Evolutionary conservation across 2,888 invertebrate species (phyloP).

Genomic region (Tipula confusa): DNA sequence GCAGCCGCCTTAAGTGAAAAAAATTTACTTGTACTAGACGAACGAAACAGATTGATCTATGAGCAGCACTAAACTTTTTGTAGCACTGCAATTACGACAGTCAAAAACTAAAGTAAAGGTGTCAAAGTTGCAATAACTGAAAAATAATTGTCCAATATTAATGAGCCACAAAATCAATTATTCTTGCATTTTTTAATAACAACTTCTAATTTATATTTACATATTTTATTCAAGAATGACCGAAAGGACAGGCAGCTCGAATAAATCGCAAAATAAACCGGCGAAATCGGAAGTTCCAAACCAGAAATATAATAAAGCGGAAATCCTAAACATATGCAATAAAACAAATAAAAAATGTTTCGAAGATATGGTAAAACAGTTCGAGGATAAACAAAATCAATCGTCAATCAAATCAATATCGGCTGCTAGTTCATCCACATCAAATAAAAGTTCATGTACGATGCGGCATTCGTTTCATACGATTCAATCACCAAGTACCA

Average conservation of each 20-base stretch:
- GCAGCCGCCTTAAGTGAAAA: too few species aligned
- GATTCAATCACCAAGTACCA: not conserved
- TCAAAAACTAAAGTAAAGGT: too few species aligned
- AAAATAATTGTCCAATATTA: too few species aligned
- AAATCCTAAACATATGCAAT: slow-evolving; percentile 20
- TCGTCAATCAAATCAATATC: not conserved
- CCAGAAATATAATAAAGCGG: not conserved
- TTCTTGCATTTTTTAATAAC: too few species aligned
- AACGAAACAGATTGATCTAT: too few species aligned
- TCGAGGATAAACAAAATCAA: not conserved
- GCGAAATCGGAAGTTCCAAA: not conserved
- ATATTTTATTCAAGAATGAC: not conserved
- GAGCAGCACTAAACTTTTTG: too few species aligned
- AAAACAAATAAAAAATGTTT: slow-evolving; percentile 29
- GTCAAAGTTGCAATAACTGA: too few species aligned
- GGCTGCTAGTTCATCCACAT: not conserved
- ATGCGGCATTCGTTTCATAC: not conserved
- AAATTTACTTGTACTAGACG: too few species aligned
- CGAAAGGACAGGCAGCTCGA: not conserved
- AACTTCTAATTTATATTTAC: too few species aligned
- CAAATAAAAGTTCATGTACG: not conserved
- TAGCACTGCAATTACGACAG: too few species aligned
- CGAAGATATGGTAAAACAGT: not conserved
- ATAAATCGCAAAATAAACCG: not conserved
- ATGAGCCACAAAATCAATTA: too few species aligned